Percentiles rank a stretch among this genome's conserved stretches.
phyloP scores from a whole-genome alignment of 2,888 invertebrate species.

The Microctonus hyperodae region DNA sequence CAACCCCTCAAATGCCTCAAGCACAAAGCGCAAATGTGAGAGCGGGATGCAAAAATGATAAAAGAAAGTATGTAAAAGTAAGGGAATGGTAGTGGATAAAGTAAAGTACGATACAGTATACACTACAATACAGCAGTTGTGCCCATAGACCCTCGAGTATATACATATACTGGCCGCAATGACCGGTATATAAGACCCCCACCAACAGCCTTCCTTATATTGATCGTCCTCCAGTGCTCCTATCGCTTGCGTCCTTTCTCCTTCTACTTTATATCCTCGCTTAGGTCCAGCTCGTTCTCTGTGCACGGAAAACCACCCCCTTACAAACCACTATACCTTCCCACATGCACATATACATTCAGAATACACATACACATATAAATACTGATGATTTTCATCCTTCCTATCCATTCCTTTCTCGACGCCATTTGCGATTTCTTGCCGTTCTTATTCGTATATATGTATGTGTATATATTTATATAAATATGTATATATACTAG shows the following conservation, averaged over 20 bases:
- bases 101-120: no score
- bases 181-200: slow-evolving; percentile 59
- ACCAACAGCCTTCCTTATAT: slow-evolving; percentile 58
- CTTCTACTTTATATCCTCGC: slow-evolving; percentile 56
- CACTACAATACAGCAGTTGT: no score
- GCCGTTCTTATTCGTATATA: not conserved
- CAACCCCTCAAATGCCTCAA: slow-evolving; percentile 57
- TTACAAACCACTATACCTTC: slow-evolving; percentile 30
- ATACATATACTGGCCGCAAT: slow-evolving; percentile 55
- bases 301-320: slow-evolving; percentile 43
- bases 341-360: not conserved
- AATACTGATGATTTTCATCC: slow-evolving; percentile 24
- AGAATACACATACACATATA: slow-evolving; percentile 7
- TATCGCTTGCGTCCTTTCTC: slow-evolving; percentile 48
- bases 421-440: slow-evolving; percentile 24
- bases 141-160: slow-evolving; percentile 44
- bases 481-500: not conserved
- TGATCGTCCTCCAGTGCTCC: slow-evolving; percentile 61
- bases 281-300: slow-evolving; percentile 52
- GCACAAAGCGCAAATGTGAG: slow-evolving; percentile 44
- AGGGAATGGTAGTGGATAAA: not conserved
- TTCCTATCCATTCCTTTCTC: not conserved
- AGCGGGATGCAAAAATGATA: slow-evolving; percentile 37
- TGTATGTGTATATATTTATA: not conserved
- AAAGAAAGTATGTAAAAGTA: not conserved